Evolutionary conservation across 2,888 invertebrate genomes (phyloP).

Genomic region (Eumacrocentrus americanus): DNA sequence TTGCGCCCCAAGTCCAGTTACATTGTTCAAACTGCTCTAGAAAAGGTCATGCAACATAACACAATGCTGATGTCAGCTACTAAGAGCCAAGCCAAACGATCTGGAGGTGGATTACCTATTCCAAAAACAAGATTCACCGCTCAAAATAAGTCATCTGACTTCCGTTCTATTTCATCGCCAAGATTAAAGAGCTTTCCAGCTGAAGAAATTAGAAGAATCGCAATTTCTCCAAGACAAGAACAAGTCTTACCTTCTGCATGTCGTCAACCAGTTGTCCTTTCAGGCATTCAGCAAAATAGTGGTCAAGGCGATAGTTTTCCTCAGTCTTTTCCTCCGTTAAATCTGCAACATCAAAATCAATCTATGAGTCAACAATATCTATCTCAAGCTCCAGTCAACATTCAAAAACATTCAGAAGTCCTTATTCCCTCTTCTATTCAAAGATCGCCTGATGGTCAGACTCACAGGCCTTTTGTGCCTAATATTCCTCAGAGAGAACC

Average conservation of each 20-base stretch:
- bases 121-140: constrained; percentile 42
- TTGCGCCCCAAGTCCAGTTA: neutral
- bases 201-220: constrained; percentile 43
- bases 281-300: neutral
- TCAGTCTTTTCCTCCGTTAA: constrained; percentile 1
- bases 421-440: constrained; percentile 13
- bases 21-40: neutral
- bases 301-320: constrained; percentile 34
- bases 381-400: constrained; percentile 21
- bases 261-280: neutral
- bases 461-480: constrained; percentile 43
- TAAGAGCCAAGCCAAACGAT: neutral
- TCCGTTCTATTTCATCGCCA: constrained; percentile 37
- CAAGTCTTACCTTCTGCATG: neutral
- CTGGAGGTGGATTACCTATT: neutral
- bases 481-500: constrained; percentile 13
- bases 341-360: constrained; percentile 21
- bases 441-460: constrained; percentile 20
- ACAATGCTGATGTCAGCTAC: neutral
- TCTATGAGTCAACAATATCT: constrained; percentile 36
- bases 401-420: constrained; percentile 27
- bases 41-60: too few species aligned
- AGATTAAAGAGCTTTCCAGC: constrained; percentile 50
- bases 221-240: constrained; percentile 25
- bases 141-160: constrained; percentile 33